phyloP scores from a whole-genome alignment of 2,888 invertebrate species.

The Plagodis dolabraria region DNA sequence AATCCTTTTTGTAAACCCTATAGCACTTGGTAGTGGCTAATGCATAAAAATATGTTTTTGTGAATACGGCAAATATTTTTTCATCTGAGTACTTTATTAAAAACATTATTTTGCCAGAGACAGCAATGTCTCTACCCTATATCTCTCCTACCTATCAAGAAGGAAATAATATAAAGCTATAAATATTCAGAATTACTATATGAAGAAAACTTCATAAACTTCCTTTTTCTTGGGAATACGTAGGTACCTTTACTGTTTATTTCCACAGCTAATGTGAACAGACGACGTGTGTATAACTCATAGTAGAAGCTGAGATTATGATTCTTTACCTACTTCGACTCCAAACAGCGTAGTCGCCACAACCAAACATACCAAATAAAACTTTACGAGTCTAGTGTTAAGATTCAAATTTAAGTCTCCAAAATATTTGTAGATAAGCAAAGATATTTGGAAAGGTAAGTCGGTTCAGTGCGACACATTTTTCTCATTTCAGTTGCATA shows the following conservation, averaged over 20 bases:
- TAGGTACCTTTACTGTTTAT: constrained; percentile 62
- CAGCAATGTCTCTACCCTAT: too few species aligned
- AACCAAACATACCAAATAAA: constrained; percentile 26
- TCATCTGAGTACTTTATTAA: too few species aligned
- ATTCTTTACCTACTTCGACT: constrained; percentile 52
- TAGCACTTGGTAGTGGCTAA: too few species aligned
- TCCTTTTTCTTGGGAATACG: constrained; percentile 45
- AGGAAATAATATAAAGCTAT: constrained; percentile 18
- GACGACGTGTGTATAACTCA: constrained; percentile 72
- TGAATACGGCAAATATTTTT: too few species aligned
- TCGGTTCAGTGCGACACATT: constrained; percentile 76
- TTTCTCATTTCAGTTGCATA: constrained; percentile 83
- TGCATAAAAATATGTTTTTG: too few species aligned
- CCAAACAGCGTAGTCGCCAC: constrained; percentile 39
- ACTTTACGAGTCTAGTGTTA: constrained; percentile 35
- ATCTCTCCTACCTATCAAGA: too few species aligned
- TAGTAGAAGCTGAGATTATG: constrained; percentile 72
- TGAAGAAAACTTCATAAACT: constrained; percentile 33
- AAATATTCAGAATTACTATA: constrained; percentile 39
- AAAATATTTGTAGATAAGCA: constrained; percentile 27
- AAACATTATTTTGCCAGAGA: too few species aligned
- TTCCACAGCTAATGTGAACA: constrained; percentile 76
- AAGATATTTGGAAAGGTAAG: constrained; percentile 36
- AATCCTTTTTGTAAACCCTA: too few species aligned
- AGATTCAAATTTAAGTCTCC: constrained; percentile 38